phyloP scores from a whole-genome alignment of 2,797 vertebrate species.

The Smutsia temminckii region DNA sequence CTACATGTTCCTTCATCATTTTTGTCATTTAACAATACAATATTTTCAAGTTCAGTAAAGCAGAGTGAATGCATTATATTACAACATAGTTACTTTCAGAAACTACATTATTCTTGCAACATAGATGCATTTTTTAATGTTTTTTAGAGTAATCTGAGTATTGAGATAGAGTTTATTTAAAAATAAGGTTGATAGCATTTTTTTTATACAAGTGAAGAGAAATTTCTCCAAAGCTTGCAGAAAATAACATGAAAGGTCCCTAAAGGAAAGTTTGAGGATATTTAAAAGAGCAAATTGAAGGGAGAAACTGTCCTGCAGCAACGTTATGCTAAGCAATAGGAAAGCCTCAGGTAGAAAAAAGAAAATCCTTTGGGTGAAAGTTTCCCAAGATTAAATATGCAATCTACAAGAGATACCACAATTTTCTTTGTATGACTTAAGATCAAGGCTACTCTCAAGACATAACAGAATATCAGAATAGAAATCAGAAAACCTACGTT shows the following conservation, averaged over 20 bases:
- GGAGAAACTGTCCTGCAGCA: background rate
- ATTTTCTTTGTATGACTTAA: background rate
- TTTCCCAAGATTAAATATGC: background rate
- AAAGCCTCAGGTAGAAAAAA: background rate
- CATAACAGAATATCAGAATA: background rate
- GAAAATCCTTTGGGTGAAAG: background rate
- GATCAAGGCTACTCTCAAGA: background rate
- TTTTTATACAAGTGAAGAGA: background rate
- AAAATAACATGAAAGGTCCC: background rate
- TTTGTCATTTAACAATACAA: conserved; percentile 69
- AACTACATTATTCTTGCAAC: background rate
- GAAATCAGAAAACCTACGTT: background rate
- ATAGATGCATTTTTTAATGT: background rate
- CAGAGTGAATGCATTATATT: conserved; percentile 44
- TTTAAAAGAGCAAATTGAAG: background rate
- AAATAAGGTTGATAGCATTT: background rate
- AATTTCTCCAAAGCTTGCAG: background rate
- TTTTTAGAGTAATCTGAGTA: conserved; percentile 27
- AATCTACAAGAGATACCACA: background rate
- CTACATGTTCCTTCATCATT: conserved; percentile 13
- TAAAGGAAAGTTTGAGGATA: background rate
- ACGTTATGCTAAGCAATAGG: background rate
- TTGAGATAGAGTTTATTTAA: conserved; percentile 40
- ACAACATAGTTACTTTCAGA: conserved; percentile 27
- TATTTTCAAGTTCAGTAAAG: conserved; percentile 75